A percentile compares a stretch with the other conserved stretches of the same genome.
phyloP scores from a whole-genome alignment of 2,113 vertebrate genomes.

The Charadrius vociferus region DNA sequence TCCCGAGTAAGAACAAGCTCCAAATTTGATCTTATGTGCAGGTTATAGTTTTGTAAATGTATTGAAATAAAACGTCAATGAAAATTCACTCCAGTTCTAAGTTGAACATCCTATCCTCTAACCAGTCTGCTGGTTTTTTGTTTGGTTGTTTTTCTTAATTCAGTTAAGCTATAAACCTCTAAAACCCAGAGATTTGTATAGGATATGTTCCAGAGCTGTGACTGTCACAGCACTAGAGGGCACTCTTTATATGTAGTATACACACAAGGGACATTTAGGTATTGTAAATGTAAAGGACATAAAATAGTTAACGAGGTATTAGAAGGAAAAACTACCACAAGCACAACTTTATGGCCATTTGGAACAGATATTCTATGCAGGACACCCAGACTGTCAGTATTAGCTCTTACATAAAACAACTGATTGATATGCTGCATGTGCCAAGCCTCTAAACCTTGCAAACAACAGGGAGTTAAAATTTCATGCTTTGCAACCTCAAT shows the following conservation, averaged over 20 bases:
- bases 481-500: neutral
- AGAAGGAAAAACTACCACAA: neutral
- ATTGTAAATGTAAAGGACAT: neutral
- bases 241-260: constrained; percentile 42
- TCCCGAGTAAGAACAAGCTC: neutral
- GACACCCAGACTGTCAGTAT: neutral
- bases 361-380: constrained; percentile 5
- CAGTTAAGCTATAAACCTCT: neutral
- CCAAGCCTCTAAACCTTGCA: neutral
- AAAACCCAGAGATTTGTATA: neutral
- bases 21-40: neutral
- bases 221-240: constrained; percentile 61
- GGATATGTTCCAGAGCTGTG: neutral
- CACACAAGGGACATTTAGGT: neutral
- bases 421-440: neutral
- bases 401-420: neutral
- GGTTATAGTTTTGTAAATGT: neutral
- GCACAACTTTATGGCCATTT: constrained; percentile 26
- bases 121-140: neutral
- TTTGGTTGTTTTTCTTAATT: no score
- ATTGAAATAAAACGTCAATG: neutral
- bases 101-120: neutral
- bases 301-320: constrained; percentile 9
- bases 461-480: constrained; percentile 32
- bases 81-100: neutral